Evolutionary conservation across 2,113 vertebrate species (phyloP).

Genomic region (Anoura caudifer): DNA sequence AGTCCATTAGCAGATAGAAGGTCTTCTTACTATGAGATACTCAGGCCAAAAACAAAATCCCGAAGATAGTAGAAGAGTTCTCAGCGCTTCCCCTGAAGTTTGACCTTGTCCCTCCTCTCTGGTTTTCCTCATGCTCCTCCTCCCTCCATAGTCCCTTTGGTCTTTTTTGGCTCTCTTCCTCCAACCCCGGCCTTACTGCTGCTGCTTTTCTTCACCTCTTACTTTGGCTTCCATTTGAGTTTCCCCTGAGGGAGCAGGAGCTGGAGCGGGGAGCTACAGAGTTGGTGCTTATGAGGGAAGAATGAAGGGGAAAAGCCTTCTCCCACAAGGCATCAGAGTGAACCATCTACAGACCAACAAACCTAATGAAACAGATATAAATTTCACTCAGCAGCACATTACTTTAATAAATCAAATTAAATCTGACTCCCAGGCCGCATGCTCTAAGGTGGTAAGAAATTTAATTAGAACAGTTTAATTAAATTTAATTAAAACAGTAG

Average conservation of each 20-base stretch:
- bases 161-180: neutral
- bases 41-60: neutral
- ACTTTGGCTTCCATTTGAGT: neutral
- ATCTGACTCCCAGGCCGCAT: neutral
- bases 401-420: constrained; percentile 47
- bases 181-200: neutral
- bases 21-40: neutral
- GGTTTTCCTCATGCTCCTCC: neutral
- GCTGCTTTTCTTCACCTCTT: neutral
- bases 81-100: neutral
- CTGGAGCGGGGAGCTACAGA: neutral
- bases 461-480: constrained; percentile 49
- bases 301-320: neutral
- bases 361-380: neutral
- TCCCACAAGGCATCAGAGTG: neutral
- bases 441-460: constrained; percentile 19
- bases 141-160: too few species aligned
- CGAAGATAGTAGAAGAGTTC: neutral
- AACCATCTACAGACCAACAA: neutral
- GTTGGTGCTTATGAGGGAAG: neutral
- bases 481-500: constrained; percentile 44
- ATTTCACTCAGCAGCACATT: neutral
- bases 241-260: neutral
- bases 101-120: neutral
- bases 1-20: neutral